Evolutionary conservation across 2,888 invertebrate species (phyloP).

Genomic region (Aelia acuminata): DNA sequence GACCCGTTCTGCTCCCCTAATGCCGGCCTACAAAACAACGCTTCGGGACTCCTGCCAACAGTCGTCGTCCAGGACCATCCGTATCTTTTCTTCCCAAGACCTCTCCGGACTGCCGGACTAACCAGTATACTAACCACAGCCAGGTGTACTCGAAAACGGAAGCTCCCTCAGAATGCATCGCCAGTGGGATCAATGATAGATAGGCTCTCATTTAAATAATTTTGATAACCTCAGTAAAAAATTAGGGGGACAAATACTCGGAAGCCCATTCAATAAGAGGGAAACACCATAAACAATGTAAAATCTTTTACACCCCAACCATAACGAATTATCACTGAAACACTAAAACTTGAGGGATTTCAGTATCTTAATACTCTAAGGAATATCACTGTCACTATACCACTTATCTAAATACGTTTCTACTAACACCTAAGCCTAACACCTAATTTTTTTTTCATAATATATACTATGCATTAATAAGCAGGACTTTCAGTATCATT

Average conservation of each 20-base stretch:
- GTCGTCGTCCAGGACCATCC: constrained; percentile 22
- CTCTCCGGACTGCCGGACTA: neutral
- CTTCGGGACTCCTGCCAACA: constrained; percentile 49
- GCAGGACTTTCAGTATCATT: no score
- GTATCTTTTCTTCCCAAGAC: neutral
- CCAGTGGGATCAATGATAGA: neutral
- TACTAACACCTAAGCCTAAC: no score
- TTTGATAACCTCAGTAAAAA: neutral
- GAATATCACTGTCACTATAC: no score
- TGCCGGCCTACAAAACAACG: constrained; percentile 57
- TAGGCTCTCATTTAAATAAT: constrained; percentile 3
- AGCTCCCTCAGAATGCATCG: neutral
- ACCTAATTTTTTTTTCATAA: no score
- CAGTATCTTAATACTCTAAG: no score
- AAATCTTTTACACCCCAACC: neutral
- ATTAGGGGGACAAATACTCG: neutral
- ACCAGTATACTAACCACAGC: no score
- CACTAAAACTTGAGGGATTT: no score
- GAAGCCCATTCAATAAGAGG: neutral
- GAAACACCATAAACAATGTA: neutral
- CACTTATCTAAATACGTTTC: no score
- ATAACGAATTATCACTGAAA: neutral
- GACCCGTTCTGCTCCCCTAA: constrained; percentile 61
- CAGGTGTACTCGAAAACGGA: no score
- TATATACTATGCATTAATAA: no score